Evolutionary conservation across 1,140 invertebrate species (phyloP).

Genomic region (Maniola jurtina): DNA sequence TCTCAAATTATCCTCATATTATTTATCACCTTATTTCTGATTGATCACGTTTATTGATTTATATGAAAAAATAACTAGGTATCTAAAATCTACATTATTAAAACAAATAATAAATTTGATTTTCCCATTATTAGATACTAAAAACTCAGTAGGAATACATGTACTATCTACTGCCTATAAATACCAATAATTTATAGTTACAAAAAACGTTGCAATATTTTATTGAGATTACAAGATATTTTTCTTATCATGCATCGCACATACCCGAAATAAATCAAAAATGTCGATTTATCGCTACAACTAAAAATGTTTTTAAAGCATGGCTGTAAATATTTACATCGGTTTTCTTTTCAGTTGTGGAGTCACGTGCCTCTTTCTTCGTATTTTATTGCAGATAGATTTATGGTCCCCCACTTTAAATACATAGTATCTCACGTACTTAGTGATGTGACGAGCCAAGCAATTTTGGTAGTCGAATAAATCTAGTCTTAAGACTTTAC

Average conservation of each 20-base stretch:
- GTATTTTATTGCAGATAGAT: constrained; percentile 63
- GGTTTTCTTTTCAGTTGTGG: constrained; percentile 44
- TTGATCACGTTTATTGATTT: too few species aligned
- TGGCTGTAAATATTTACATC: constrained; percentile 61
- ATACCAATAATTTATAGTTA: too few species aligned
- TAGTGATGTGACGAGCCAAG: constrained; percentile 13
- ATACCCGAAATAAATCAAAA: constrained; percentile 41
- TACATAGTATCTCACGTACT: constrained; percentile 39
- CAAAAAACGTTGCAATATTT: too few species aligned
- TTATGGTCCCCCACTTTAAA: constrained; percentile 56
- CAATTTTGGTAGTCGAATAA: constrained; percentile 11
- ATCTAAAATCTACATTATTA: too few species aligned
- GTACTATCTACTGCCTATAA: too few species aligned
- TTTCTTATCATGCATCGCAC: constrained; percentile 9
- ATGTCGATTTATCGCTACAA: constrained; percentile 42
- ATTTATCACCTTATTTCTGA: too few species aligned
- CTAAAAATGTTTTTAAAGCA: constrained; percentile 42
- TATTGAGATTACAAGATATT: background rate
- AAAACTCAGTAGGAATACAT: too few species aligned
- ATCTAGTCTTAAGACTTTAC: background rate
- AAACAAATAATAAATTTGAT: too few species aligned
- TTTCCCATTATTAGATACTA: too few species aligned
- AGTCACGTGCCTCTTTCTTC: constrained; percentile 54
- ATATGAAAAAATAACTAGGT: too few species aligned
- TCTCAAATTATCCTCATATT: too few species aligned